These are phyloP conservation scores for Epinephelus lanceolatus DNA, from an alignment of 2,113 vertebrate genomes.

Conservation along the genomic window DNA sequence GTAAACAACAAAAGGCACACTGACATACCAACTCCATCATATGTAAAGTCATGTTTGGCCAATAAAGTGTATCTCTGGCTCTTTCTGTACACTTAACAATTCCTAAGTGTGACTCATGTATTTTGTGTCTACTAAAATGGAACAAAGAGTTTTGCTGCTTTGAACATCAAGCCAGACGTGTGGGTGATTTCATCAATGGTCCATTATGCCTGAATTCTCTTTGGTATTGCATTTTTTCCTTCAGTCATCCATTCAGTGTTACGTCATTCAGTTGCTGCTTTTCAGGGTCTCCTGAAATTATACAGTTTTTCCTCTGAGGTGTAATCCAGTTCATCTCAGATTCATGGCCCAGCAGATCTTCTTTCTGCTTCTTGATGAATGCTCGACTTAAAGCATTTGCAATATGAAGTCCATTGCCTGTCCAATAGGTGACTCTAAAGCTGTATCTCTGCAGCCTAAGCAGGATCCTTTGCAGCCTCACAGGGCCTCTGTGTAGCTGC, in stretches of 20 bases:
- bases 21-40: neutral
- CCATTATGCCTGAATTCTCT: neutral
- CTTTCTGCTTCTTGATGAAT: constrained; percentile 2
- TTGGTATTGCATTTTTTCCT: neutral
- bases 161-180: neutral
- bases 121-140: constrained; percentile 1
- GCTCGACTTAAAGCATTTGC: neutral
- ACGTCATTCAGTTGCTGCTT: neutral
- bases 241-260: neutral
- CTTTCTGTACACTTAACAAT: neutral
- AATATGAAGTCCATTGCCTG: neutral
- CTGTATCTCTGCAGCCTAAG: neutral
- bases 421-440: neutral
- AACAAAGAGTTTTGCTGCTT: constrained; percentile 4
- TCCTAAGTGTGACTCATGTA: neutral
- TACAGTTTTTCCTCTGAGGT: neutral
- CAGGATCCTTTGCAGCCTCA: neutral
- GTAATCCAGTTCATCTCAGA: neutral
- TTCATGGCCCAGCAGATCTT: constrained; percentile 8
- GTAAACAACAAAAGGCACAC: neutral
- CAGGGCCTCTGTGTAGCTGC: no score
- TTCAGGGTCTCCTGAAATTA: neutral
- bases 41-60: neutral
- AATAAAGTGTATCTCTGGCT: neutral
- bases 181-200: neutral